Evolutionary conservation across 1,140 invertebrate species (phyloP).

Genomic region (Bombus polaris): DNA sequence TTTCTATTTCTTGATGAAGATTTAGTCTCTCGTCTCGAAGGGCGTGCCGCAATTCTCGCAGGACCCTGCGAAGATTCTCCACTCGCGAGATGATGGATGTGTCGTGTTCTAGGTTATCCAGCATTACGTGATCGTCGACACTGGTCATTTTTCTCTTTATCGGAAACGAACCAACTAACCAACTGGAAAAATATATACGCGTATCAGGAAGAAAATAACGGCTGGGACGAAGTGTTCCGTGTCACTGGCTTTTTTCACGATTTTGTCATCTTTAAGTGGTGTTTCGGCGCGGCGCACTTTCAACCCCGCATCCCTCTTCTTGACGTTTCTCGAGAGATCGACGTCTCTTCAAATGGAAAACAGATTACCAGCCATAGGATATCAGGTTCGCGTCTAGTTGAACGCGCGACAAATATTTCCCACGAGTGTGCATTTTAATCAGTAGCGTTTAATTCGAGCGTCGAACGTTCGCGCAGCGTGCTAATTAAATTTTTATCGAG

Average conservation of each 20-base stretch:
- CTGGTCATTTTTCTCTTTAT: conserved; percentile 34
- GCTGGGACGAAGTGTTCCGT: not conserved
- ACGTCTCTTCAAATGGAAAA: not conserved
- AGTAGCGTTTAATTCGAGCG: not conserved
- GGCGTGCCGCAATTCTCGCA: conserved; percentile 36
- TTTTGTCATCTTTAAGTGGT: conserved; percentile 11
- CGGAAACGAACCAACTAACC: not conserved
- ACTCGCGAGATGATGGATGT: conserved; percentile 22
- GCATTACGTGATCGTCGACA: conserved; percentile 5
- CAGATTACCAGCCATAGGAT: not conserved
- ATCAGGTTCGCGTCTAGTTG: too few relatives aligned
- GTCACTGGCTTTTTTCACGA: not conserved
- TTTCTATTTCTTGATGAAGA: conserved; percentile 50
- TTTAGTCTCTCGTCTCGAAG: conserved; percentile 48
- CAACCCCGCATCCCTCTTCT: not conserved
- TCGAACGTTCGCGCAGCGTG: not conserved
- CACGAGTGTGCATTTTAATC: not conserved
- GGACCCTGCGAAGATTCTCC: conserved; percentile 1
- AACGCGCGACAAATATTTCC: not conserved
- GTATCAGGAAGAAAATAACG: not conserved
- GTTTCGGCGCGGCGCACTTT: not conserved
- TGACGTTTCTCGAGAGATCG: conserved; percentile 14
- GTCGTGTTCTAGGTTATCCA: conserved; percentile 39
- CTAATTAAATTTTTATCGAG: not conserved
- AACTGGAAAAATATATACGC: not conserved